A percentile compares a stretch with the other conserved stretches of the same genome.
Evolutionary conservation across 2,113 vertebrate genomes (phyloP).

Genomic region (Acinonyx jubatus): DNA sequence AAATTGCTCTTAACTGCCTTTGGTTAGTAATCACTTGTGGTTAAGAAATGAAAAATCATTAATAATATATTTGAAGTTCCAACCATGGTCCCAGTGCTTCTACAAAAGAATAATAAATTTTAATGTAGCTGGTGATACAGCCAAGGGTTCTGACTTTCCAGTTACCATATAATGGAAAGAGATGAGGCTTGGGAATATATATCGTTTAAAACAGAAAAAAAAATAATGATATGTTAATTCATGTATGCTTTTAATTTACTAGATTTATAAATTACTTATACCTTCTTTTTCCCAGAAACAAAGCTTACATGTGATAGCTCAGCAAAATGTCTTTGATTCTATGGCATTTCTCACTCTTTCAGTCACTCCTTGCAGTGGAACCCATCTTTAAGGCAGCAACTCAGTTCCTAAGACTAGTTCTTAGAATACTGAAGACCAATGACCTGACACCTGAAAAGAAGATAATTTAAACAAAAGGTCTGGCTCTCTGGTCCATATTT

Average conservation of each 20-base stretch:
- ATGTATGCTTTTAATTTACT: constrained; percentile 25
- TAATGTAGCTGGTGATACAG: neutral
- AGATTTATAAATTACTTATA: neutral
- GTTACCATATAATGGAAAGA: neutral
- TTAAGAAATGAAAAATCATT: constrained; percentile 36
- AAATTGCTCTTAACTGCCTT: neutral
- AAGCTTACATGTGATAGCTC: neutral
- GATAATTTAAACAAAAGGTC: neutral
- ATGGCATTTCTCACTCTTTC: neutral
- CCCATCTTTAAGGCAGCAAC: neutral
- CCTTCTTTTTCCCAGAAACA: neutral
- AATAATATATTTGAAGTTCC: neutral
- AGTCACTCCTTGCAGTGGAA: neutral
- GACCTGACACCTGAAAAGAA: neutral
- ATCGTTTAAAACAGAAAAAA: neutral
- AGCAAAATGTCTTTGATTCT: neutral
- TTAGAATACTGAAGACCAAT: neutral
- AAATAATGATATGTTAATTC: neutral
- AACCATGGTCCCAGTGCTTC: neutral
- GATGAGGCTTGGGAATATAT: neutral
- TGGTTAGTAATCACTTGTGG: neutral
- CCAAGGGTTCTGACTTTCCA: neutral
- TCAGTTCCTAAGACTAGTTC: neutral
- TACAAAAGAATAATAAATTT: neutral
- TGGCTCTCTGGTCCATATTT: neutral